These are phyloP conservation scores for Leptoclinus maculatus DNA, from an alignment of 2,797 vertebrate species.

Conservation along the genomic window DNA sequence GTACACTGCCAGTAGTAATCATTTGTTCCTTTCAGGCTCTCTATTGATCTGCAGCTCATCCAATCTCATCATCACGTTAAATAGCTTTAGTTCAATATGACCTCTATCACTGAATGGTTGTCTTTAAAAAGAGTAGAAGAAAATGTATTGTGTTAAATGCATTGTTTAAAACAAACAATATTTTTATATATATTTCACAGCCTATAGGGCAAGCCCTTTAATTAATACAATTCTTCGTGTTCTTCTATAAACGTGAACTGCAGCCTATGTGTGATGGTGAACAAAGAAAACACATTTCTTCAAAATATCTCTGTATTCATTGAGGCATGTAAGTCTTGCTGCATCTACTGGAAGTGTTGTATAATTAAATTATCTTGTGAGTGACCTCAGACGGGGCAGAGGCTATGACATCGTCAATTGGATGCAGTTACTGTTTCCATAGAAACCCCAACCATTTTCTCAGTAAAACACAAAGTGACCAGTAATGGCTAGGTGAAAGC, in stretches of 20 bases:
- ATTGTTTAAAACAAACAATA: background rate
- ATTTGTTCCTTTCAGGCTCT: conserved; percentile 39
- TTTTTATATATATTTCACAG: background rate
- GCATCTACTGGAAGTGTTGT: conserved; percentile 35
- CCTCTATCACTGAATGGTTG: background rate
- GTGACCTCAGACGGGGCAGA: conserved; percentile 58
- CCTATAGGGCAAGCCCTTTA: background rate
- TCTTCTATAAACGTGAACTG: background rate
- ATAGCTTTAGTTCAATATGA: background rate
- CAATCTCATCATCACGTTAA: conserved; percentile 17
- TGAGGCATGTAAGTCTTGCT: background rate
- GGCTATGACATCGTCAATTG: conserved; percentile 53
- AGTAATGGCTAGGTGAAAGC: conserved; percentile 24
- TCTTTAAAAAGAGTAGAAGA: background rate
- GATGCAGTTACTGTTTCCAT: conserved; percentile 68
- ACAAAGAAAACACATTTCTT: background rate
- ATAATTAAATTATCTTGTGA: conserved; percentile 50
- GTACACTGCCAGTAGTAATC: conserved; percentile 14
- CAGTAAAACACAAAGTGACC: conserved; percentile 52
- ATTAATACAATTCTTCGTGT: background rate
- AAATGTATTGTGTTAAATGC: background rate
- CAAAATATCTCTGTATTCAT: background rate
- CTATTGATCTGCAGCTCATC: conserved; percentile 49
- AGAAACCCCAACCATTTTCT: conserved; percentile 66
- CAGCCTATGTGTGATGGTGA: background rate